Base-by-base conservation (phyloP, 2,797 vertebrate species). In the Hydrophis major region DNA sequence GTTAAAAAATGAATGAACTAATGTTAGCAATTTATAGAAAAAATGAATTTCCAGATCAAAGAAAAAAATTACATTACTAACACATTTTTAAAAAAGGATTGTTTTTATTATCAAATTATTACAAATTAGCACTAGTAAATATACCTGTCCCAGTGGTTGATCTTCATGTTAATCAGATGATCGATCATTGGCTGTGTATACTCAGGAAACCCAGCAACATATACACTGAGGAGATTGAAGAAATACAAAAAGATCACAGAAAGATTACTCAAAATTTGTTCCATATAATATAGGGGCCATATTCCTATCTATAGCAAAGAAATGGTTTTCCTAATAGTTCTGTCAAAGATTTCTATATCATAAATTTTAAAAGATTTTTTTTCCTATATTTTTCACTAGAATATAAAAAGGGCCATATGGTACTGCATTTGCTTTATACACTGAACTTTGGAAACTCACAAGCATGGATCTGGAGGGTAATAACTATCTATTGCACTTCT, bases 141-240 rank as follows among this genome's bases (percentile, higher is more conserved):
- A 96, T 97, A 99, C 99, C 97, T 86, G 27, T 99, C 98, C 99
- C 99, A 99, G 95, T 99, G 99, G 96, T 98, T 98, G 95, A 99
- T 97, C 97, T 99, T 99, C 98, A 97, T 97, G 95, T 97, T 59
- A 90, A 99, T 94, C 95, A 99, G 97, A 97, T 99, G 99, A 92
- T 99, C 98, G 6, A 99, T 99, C 98, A 99, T 98, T 0, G 98
- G 97, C 78, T 96, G 97, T 42, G 99, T 99, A 94, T 99, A 99
- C 93, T 99, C 99, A n/a, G 98, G 96, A 96, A 99, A 99, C 94
- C 98, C 97, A 50, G 99, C 98, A 66, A 99, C 96, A 63, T 98
- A 98, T 42, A 98, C 98, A 94, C 99, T 99, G 96, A 37, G 13
- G 50, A 53, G 13, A 63, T 4, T 56, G 32, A 37, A 69, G 61